Conservation (phyloP, 1,140 invertebrate species). For the Brachionus manjavacas region DNA sequence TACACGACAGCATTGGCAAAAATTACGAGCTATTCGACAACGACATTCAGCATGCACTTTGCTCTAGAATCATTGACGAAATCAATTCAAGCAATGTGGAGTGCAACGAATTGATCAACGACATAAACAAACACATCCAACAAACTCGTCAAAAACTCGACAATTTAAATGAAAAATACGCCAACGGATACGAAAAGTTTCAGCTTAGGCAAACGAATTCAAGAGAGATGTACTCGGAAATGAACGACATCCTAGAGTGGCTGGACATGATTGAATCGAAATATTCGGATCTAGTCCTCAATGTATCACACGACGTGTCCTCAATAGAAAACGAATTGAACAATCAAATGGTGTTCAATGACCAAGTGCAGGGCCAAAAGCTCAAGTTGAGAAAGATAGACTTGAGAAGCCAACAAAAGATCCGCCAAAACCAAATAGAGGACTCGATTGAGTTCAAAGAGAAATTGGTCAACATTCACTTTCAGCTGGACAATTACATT, state of each 20-base stretch:
- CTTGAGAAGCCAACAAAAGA: conserved; percentile 9
- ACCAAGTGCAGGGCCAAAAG: not conserved
- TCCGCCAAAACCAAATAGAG: not conserved
- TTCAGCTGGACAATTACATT: not conserved
- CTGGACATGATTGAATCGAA: conserved; percentile 3
- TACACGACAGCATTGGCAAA: not conserved
- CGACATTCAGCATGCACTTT: not conserved
- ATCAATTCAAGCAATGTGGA: not conserved
- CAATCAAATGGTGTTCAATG: not conserved
- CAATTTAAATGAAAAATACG: not conserved
- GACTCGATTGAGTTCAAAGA: conserved; percentile 31
- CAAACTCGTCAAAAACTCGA: not conserved
- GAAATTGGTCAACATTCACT: not conserved
- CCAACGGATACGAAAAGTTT: not conserved
- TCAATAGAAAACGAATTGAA: not conserved
- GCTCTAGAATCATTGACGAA: not conserved
- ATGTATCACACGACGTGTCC: not conserved
- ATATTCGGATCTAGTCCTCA: not conserved
- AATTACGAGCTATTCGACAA: not conserved
- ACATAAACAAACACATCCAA: not conserved
- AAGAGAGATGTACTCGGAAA: not conserved
- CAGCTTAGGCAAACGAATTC: not conserved
- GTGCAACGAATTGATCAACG: not conserved
- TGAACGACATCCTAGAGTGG: conserved; percentile 24
- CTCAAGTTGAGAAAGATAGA: not conserved